Evolutionary conservation across 2,888 invertebrate genomes (phyloP), one percentile per base, ranked within the genome.

Genomic region (Spodoptera picta): DNA sequence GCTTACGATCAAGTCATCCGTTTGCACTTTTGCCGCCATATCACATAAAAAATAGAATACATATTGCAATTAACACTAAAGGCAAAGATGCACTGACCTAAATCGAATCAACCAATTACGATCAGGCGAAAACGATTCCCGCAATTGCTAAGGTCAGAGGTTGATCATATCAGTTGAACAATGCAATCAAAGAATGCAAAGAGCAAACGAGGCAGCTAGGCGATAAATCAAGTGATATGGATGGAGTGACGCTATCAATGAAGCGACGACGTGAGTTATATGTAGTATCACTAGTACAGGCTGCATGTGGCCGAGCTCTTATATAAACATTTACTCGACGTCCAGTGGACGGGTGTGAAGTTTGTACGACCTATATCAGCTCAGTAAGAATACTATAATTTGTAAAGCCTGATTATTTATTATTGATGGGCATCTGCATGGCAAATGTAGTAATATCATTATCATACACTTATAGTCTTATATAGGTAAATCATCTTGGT

Each of bases 151-250:
- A 58, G 60, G 65, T 62, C 64, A 66, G 47, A 65, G 63, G 65
- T 75, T 71, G 45, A 73, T 68, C 50, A 64, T 9, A 61, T 76
- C 52, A 68, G 59, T 63, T 54, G 56, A 14, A 59, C 67, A 75
- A 75, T 65, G 50, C 59, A 75, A 75, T 76, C 73, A 73, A 47
- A 59, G 57, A 57, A 46, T 61, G 24, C 48, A 61, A 59, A 64
- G 59, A 71, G 59, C 60, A 64, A 31, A 62, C 46, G 41, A 54
- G 14, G 45, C 51, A 51, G 12, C 62, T 53, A 68, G 68, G 62
- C 45, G 51, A 62, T 77, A 68, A 77, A 77, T 78, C 69, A 77
- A 68, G 67, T 65, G 46, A 67, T 77, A 66, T 56, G 48, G 54
- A 60, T 63, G 19, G 50, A 6, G 58, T 51, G 77, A 75, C 73